Evolutionary conservation across 2,797 vertebrate genomes (phyloP).

Genomic region (Urophycis tenuis): DNA sequence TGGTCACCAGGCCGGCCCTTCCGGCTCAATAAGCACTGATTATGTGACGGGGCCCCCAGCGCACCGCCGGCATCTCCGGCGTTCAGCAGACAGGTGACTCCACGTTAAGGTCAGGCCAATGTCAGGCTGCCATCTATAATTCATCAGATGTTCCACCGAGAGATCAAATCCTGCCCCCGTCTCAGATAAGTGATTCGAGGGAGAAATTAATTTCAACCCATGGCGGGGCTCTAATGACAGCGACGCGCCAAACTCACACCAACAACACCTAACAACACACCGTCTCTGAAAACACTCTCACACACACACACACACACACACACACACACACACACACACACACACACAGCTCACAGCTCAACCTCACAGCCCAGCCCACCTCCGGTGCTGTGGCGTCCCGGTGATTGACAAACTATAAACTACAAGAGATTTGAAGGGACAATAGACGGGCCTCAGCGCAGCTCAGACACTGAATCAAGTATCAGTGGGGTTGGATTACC

Average conservation of each 20-base stretch:
- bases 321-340: too few species aligned
- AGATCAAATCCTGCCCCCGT: slow-evolving; percentile 52
- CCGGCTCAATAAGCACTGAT: slow-evolving; percentile 51
- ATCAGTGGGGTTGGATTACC: slow-evolving; percentile 53
- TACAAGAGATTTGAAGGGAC: slow-evolving; percentile 26
- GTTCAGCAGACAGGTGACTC: slow-evolving; percentile 48
- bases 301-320: too few species aligned
- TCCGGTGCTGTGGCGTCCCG: too few species aligned
- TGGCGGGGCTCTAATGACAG: slow-evolving; percentile 29
- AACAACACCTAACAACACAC: slow-evolving; percentile 20
- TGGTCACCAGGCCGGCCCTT: slow-evolving; percentile 10
- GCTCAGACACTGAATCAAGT: slow-evolving; percentile 45
- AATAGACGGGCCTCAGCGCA: slow-evolving; percentile 30
- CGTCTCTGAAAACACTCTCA: slow-evolving; percentile 46
- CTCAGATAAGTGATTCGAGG: slow-evolving; percentile 47
- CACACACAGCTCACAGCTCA: too few species aligned
- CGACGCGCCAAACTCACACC: slow-evolving; percentile 37
- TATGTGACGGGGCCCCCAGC: slow-evolving; percentile 30
- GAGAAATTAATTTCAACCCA: slow-evolving; percentile 33
- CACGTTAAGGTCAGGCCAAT: slow-evolving; percentile 55
- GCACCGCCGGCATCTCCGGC: slow-evolving; percentile 33
- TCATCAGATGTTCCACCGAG: slow-evolving; percentile 55
- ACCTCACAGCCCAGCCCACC: too few species aligned
- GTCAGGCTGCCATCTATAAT: slow-evolving; percentile 63
- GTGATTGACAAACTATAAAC: slow-evolving; percentile 28